Base-by-base conservation (phyloP, 2,797 vertebrate genomes). In the Phaenicophaeus curvirostris region DNA sequence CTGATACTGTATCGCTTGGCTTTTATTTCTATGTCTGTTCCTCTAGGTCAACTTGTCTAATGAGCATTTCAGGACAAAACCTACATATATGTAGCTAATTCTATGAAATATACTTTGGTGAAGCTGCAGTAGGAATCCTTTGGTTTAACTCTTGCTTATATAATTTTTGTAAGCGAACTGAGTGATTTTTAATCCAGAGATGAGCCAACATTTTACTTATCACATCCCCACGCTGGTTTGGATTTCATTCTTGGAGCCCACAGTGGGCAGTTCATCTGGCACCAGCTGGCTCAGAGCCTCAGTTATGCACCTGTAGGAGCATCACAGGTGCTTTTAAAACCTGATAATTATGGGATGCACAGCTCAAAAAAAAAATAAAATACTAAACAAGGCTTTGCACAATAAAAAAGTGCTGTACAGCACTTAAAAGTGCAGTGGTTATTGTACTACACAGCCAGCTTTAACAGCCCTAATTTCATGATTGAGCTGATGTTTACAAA, bases 71-170 rank as follows among this genome's bases (percentile, higher is more conserved):
- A 58, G 55, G 55, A 61, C 30, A 35, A 55, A 44, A 21, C 25
- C 3, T 12, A 33, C 0, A 0, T 20, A 14, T 8, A 21, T 0
- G 0, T 57, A 33, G 46, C 21, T 57, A 31, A 16, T 65, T 30
- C 42, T 4, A 2, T 48, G 65, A 50, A 68, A 13, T 23, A 17
- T 3, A 2, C 61, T 59, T 61, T 5, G 33, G 16, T 42, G 39
- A 46, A 15, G 21, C 69, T 80, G n/a, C 53, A 4, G 16, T 46
- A 53, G 50, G 33, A 65, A 53, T 73, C 41, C 58, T 68, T 61
- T 20, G 16, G 16, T 30, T 44, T 46, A 61, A 55, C 11, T 63
- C 51, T 61, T 55, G 15, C 46, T 37, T 42, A 24, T 37, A 51
- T 69, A 77, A 44, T 55, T 51, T 66, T 59, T n/a, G 53, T 28